phyloP scores from a whole-genome alignment of 2,888 invertebrate species.

The Camponotus fellah region DNA sequence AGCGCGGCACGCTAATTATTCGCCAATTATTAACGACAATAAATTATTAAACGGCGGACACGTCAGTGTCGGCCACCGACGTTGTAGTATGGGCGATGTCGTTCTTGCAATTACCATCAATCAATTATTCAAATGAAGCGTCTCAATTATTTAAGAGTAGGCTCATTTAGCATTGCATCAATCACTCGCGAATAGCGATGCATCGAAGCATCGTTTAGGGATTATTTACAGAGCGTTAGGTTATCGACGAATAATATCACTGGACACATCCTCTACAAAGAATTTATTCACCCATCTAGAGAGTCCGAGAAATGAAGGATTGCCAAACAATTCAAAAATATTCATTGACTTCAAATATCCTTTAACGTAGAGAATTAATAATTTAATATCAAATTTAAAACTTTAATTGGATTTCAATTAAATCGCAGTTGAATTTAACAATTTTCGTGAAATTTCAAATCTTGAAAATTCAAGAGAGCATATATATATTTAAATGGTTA shows the following conservation, averaged over 20 bases:
- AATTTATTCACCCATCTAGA: not conserved
- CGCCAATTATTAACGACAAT: constrained; percentile 67
- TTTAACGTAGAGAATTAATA: not conserved
- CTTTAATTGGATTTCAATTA: not conserved
- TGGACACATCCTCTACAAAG: not conserved
- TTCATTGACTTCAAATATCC: not conserved
- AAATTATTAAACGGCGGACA: constrained; percentile 62
- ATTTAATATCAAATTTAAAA: not conserved
- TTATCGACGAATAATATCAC: not conserved
- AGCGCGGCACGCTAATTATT: constrained; percentile 63
- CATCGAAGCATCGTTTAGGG: constrained; percentile 4
- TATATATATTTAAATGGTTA: not conserved
- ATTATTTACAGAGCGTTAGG: constrained; percentile 18
- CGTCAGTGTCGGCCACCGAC: not conserved
- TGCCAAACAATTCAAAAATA: not conserved
- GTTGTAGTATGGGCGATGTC: constrained; percentile 25
- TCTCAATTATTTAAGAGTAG: constrained; percentile 63
- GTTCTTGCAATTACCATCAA: constrained; percentile 64
- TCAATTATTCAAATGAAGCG: constrained; percentile 62
- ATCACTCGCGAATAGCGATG: constrained; percentile 31
- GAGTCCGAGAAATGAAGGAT: not conserved
- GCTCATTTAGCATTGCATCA: constrained; percentile 49
- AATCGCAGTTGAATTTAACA: not conserved
- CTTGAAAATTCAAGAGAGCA: not conserved
- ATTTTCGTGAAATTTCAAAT: not conserved